Evolutionary conservation across 2,113 vertebrate species (phyloP).

Genomic region (cat (Felis catus)): F.catus_Fca126_mat1.0 CM031413.1:165732501-165733000

Average conservation of each 20-base stretch:
- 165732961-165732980: neutral
- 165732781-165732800: neutral
- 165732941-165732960: neutral
- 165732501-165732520: neutral
- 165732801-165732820: neutral
- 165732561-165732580: neutral
- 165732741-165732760: accelerated
- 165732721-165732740: accelerated
- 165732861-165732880: neutral
- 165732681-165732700: neutral
- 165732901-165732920: neutral
- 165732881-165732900: neutral
- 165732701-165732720: accelerated
- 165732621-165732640: neutral
- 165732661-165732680: neutral
- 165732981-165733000: neutral
- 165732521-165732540: neutral
- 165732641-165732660: neutral
- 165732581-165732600: neutral
- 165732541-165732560: neutral
- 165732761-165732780: accelerated
- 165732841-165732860: neutral
- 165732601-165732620: neutral
- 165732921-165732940: neutral
- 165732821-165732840: accelerated